These are phyloP conservation scores for Nixonia krombeini DNA, from an alignment of 1,140 invertebrate genomes.

Conservation along the genomic window DNA sequence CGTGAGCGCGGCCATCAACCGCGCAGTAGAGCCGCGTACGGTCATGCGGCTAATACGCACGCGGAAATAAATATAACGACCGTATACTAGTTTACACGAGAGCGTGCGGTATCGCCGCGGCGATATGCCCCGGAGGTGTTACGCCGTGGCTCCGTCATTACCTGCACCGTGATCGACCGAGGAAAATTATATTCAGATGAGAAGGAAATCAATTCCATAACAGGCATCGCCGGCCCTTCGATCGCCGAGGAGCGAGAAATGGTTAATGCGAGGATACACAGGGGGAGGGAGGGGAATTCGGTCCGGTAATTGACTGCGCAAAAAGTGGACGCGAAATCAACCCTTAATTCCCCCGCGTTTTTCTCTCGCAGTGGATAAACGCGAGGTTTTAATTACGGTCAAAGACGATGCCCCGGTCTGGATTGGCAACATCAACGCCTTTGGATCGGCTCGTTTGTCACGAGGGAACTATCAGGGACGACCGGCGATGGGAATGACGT, in stretches of 20 bases:
- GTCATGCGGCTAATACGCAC: conserved; percentile 16
- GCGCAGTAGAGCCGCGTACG: conserved; percentile 13
- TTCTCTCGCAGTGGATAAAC: too few relatives aligned
- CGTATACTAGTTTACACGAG: conserved; percentile 54
- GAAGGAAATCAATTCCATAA: conserved; percentile 68
- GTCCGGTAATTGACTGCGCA: conserved; percentile 28
- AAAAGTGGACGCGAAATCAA: conserved; percentile 1
- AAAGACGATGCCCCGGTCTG: too few relatives aligned
- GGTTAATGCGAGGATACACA: too few relatives aligned
- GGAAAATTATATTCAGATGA: conserved; percentile 69
- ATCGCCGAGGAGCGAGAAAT: conserved; percentile 35
- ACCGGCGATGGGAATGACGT: conserved; percentile 30
- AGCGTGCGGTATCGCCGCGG: conserved; percentile 24
- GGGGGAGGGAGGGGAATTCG: conserved; percentile 15
- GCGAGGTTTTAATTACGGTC: too few relatives aligned
- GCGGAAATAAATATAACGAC: conserved; percentile 34
- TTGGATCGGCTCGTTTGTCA: conserved; percentile 38
- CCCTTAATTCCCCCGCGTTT: background rate
- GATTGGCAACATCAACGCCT: background rate
- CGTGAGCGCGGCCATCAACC: conserved; percentile 6
- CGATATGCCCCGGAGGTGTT: too few relatives aligned
- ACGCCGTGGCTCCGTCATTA: conserved; percentile 66
- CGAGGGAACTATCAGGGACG: conserved; percentile 23
- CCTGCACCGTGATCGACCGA: conserved; percentile 58
- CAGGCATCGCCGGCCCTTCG: conserved; percentile 56